These are phyloP conservation scores for Athalia circularis DNA, from an alignment of 2,888 invertebrate species.

Conservation along the genomic window DNA sequence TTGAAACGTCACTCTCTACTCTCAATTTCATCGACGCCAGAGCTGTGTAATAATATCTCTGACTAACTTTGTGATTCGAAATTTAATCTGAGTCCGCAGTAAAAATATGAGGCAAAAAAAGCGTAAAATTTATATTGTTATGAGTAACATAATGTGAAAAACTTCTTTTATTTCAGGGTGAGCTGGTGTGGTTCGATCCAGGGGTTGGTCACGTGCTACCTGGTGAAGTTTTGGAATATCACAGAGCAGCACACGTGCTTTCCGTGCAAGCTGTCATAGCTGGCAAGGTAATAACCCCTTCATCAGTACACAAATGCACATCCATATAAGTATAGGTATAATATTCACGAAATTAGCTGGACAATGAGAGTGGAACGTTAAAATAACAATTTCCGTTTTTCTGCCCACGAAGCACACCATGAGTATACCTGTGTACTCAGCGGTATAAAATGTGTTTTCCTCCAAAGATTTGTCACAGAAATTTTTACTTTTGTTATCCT, in stretches of 20 bases:
- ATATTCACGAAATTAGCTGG: slow-evolving; percentile 31
- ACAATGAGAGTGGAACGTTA: slow-evolving; percentile 35
- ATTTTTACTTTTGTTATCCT: too few species aligned
- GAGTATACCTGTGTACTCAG: too few species aligned
- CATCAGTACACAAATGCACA: too few species aligned
- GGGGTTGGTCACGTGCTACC: slow-evolving; percentile 93
- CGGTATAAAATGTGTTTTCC: too few species aligned
- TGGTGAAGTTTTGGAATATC: slow-evolving; percentile 92
- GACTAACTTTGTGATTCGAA: not conserved
- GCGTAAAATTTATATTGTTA: too few species aligned
- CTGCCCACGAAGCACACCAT: too few species aligned
- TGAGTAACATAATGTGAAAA: not conserved
- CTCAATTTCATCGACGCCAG: not conserved
- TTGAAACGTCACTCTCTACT: slow-evolving; percentile 1
- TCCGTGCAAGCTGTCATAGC: slow-evolving; percentile 92
- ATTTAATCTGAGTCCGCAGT: not conserved
- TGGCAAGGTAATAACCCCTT: slow-evolving; percentile 82
- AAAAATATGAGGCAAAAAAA: not conserved
- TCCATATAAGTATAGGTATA: not conserved
- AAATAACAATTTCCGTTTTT: slow-evolving; percentile 5
- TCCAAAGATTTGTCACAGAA: too few species aligned
- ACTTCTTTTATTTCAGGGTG: slow-evolving; percentile 77
- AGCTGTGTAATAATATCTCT: not conserved
- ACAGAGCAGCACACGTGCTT: slow-evolving; percentile 91
- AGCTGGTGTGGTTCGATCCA: slow-evolving; percentile 96